Conservation (phyloP, 1,140 invertebrate species). For the Bombus picipes region DNA sequence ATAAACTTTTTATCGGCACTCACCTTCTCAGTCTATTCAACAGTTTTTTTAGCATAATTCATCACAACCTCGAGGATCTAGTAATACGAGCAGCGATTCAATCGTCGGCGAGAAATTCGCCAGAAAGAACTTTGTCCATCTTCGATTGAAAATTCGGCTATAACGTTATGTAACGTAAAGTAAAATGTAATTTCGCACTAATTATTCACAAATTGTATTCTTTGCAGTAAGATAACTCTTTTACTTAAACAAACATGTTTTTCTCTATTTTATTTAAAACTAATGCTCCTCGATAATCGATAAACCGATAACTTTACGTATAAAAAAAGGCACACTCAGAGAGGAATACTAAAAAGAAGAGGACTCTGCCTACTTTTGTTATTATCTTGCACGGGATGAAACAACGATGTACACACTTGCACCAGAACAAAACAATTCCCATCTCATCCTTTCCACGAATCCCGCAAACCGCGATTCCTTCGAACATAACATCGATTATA, state of each 20-base stretch:
- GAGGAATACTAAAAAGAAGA: background rate
- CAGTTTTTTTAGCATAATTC: constrained; percentile 25
- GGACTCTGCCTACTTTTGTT: background rate
- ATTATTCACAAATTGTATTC: too few relatives aligned
- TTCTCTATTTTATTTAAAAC: background rate
- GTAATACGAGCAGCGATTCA: background rate
- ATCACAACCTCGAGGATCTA: background rate
- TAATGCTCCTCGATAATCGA: background rate
- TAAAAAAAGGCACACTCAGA: background rate
- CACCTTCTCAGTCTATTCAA: constrained; percentile 26
- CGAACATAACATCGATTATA: background rate
- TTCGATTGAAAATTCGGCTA: background rate
- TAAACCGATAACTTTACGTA: background rate
- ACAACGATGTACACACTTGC: background rate
- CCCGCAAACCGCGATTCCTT: background rate
- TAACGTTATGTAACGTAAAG: too few relatives aligned
- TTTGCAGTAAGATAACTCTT: too few relatives aligned
- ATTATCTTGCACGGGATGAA: background rate
- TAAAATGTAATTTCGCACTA: too few relatives aligned
- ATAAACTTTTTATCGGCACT: background rate
- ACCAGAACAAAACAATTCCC: background rate
- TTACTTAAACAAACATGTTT: background rate
- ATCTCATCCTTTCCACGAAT: background rate
- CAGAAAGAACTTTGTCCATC: background rate
- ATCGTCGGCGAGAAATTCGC: background rate